Evolutionary conservation across 2,888 invertebrate genomes (phyloP), one percentile per base, ranked within the genome.

Genomic region (Neuroscelio doddi): DNA sequence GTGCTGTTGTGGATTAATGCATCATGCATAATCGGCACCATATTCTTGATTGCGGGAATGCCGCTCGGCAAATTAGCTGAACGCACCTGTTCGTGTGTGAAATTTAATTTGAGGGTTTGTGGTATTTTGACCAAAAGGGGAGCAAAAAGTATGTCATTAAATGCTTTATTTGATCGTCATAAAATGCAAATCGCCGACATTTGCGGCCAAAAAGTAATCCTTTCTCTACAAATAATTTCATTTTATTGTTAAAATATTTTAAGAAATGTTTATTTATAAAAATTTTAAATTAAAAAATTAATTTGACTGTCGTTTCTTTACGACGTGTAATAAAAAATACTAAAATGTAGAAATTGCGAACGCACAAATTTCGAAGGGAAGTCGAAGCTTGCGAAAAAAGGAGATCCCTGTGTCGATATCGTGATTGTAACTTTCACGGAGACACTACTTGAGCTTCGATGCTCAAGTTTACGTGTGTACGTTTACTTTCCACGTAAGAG

Each of bases 1-100:
- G 36, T 34, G 46, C 39, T 56, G 47, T 51, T 62, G 51, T 34
- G 65, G 47, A 64, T 69, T 64, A 71, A 67, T 64, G 64, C 45
- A 34, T 69, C 58, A 64, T 52, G 61, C 57, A 71, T 73, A 74
- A 71, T 68, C 66, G 62, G 36, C 56, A 47, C 61, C 45, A 62
- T 42, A 68, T 75, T 65, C 46, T 66, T 65, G 47, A 68, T 73
- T 56, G 65, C 66, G 64, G 64, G 59, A 69, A 69, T 64, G 70
- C 67, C 68, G 67, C 68, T 45, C 59, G 62, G 58, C 59, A 46
- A 68, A 64, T 74, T 71, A 68, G 64, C 53, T 27, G 26, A n/a
- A 44, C 29, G 27, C 26, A 9, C 27, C 44, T 27, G 29, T 12
- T 27, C 27, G 15, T 14, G 44, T 27, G 27, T 26, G 3, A 14